phyloP scores from a whole-genome alignment of 1,140 invertebrate species.

The Megalopta genalis region DNA sequence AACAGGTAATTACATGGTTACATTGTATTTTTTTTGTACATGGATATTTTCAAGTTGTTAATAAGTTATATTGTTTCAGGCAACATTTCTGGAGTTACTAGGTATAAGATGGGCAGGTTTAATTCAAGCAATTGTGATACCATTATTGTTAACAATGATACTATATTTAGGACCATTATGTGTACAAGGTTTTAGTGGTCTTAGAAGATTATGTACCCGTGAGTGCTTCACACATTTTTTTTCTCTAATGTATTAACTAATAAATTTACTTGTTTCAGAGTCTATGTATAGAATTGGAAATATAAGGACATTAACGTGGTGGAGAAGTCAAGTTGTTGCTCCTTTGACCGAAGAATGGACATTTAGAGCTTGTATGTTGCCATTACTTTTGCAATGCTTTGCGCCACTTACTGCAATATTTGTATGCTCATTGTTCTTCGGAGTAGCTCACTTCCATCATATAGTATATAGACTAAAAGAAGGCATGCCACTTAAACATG shows the following conservation, averaged over 20 bases:
- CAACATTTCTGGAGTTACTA: conserved; percentile 86
- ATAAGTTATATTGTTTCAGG: conserved; percentile 72
- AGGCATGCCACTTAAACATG: conserved; percentile 85
- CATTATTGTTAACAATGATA: conserved; percentile 90
- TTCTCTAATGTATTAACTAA: neutral
- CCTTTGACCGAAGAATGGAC: conserved; percentile 97
- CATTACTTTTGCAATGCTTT: conserved; percentile 91
- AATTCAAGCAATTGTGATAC: conserved; percentile 86
- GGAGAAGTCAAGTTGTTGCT: conserved; percentile 93
- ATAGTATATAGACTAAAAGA: conserved; percentile 88
- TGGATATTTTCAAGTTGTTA: neutral
- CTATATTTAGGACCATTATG: conserved; percentile 91
- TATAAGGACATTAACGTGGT: conserved; percentile 89
- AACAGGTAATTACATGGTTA: conserved; percentile 77
- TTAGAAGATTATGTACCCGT: conserved; percentile 87
- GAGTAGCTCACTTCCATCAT: conserved; percentile 96
- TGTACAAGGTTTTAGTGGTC: conserved; percentile 85
- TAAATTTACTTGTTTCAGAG: conserved; percentile 80
- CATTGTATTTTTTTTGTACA: neutral
- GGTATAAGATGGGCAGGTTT: conserved; percentile 89
- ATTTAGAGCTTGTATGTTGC: conserved; percentile 96
- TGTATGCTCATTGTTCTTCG: conserved; percentile 95
- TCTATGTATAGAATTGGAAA: conserved; percentile 87
- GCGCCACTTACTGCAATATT: conserved; percentile 88
- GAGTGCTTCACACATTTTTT: conserved; percentile 61